Evolutionary conservation across 2,888 invertebrate species (phyloP).

Genomic region (Acronicta aceris): DNA sequence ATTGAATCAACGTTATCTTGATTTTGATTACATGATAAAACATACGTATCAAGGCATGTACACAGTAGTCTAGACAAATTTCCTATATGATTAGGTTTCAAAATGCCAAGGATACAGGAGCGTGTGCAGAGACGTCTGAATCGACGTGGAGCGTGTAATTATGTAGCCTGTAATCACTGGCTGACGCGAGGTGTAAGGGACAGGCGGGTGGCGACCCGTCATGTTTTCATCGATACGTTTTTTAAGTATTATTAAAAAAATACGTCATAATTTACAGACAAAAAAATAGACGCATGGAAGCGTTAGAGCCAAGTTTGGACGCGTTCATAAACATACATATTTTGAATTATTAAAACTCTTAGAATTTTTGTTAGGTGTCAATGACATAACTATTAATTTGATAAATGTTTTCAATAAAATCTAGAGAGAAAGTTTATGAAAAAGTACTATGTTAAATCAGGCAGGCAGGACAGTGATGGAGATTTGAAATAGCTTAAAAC

Average conservation of each 20-base stretch:
- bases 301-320: not conserved
- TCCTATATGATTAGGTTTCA: constrained; percentile 31
- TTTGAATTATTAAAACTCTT: too few species aligned
- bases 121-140: constrained; percentile 27
- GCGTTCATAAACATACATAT: not conserved
- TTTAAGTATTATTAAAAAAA: too few species aligned
- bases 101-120: constrained; percentile 35
- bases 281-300: not conserved
- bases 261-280: too few species aligned
- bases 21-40: not conserved
- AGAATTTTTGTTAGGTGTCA: too few species aligned
- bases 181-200: constrained; percentile 1
- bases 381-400: too few species aligned
- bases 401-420: too few species aligned
- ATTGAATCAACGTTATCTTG: too few species aligned
- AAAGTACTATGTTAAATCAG: too few species aligned
- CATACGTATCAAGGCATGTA: not conserved
- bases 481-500: not conserved
- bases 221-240: too few species aligned
- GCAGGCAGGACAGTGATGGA: too few species aligned
- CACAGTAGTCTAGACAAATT: constrained; percentile 19
- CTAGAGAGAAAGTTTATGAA: too few species aligned
- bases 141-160: constrained; percentile 22
- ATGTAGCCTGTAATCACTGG: constrained; percentile 7
- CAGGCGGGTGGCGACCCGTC: too few species aligned